Conservation (phyloP, 64 coral and sea anemone genomes). For the Stylophora pistillata region DNA sequence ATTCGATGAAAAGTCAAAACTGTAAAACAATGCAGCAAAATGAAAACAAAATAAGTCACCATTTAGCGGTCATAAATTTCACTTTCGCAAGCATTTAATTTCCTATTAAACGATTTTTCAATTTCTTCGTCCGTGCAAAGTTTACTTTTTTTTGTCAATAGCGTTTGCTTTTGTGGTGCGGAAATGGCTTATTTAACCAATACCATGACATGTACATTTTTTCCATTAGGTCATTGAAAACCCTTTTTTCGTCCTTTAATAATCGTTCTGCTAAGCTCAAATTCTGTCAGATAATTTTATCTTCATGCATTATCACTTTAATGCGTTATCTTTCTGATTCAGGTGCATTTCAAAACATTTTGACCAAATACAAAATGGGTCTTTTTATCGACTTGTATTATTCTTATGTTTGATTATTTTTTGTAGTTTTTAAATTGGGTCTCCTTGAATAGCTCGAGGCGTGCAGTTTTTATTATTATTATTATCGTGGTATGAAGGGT, state of each 20-base stretch:
- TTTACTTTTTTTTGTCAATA: neutral
- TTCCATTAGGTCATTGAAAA: neutral
- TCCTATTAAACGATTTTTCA: neutral
- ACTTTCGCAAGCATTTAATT: neutral
- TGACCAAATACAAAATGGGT: neutral
- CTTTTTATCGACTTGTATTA: neutral
- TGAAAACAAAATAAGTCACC: neutral
- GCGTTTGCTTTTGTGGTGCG: neutral
- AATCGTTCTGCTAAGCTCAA: constrained; percentile 15
- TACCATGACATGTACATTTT: neutral
- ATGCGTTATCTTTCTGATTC: neutral
- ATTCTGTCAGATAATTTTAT: constrained; percentile 8
- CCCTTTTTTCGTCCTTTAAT: neutral
- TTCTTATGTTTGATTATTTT: neutral
- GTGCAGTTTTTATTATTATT: neutral
- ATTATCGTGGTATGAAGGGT: neutral
- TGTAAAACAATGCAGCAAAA: neutral
- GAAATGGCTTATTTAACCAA: constrained; percentile 21
- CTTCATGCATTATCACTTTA: neutral
- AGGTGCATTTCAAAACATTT: neutral
- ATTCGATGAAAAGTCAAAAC: neutral
- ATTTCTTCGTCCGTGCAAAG: neutral
- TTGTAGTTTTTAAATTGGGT: neutral
- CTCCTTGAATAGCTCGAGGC: neutral
- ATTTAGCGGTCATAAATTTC: neutral